Percentiles rank a stretch among this genome's conserved stretches.
These are phyloP conservation scores for Eupristina koningsbergeri DNA, from an alignment of 1,140 invertebrate genomes.

Conservation along the genomic window DNA sequence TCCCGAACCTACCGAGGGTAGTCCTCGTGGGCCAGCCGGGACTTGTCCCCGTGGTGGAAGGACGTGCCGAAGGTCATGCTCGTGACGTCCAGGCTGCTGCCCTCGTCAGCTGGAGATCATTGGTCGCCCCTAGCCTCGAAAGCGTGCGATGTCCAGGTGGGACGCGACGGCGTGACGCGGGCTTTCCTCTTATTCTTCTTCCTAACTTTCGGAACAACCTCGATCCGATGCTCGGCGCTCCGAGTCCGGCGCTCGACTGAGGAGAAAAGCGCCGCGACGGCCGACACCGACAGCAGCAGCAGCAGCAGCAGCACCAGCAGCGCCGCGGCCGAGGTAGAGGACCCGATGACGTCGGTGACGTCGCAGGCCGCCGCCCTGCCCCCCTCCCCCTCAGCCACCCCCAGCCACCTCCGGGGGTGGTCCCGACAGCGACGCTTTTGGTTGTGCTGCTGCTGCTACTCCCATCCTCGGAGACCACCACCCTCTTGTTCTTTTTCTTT, in stretches of 20 bases:
- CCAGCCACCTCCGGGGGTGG: neutral
- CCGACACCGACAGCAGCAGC: neutral
- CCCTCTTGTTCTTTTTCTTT: too few species aligned
- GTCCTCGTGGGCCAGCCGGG: conserved; percentile 57
- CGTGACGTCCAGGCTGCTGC: conserved; percentile 15
- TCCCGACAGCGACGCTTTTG: neutral
- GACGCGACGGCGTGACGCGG: neutral
- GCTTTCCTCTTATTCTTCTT: too few species aligned
- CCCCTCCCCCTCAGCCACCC: neutral
- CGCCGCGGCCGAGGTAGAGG: conserved; percentile 31
- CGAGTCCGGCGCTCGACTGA: conserved; percentile 31
- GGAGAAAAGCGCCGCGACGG: conserved; percentile 13
- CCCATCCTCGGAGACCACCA: too few species aligned
- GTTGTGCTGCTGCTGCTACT: too few species aligned
- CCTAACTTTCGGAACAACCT: neutral
- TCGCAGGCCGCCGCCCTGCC: neutral
- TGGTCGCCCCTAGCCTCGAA: neutral
- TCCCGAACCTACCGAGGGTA: conserved; percentile 9
- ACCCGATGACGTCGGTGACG: conserved; percentile 43
- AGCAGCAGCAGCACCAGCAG: neutral
- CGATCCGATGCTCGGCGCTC: conserved; percentile 27
- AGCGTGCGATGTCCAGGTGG: too few species aligned
- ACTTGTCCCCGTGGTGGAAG: conserved; percentile 60
- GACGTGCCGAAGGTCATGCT: conserved; percentile 66
- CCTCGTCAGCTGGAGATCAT: conserved; percentile 2